Evolutionary conservation across 2,797 vertebrate species (phyloP).

Genomic region (Sebastes oblongus): DNA sequence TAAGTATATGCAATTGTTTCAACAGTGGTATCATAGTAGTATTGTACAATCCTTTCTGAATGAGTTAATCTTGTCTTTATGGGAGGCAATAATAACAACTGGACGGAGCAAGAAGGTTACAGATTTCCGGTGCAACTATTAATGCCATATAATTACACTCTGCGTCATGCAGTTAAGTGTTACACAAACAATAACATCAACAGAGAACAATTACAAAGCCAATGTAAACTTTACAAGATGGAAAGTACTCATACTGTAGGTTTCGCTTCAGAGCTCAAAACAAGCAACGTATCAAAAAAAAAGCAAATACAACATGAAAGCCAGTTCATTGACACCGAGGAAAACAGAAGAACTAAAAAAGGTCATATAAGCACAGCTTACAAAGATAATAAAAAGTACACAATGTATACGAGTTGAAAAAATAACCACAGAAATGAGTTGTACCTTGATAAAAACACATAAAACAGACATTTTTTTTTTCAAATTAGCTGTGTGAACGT

Average conservation of each 20-base stretch:
- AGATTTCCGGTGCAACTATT: constrained; percentile 71
- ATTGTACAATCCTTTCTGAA: constrained; percentile 78
- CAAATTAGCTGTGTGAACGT: constrained; percentile 24
- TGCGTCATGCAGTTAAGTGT: constrained; percentile 83
- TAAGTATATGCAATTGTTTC: constrained; percentile 61
- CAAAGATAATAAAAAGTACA: constrained; percentile 86
- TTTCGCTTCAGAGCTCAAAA: constrained; percentile 57
- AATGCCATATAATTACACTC: constrained; percentile 78
- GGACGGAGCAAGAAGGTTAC: constrained; percentile 54
- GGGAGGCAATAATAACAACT: constrained; percentile 56
- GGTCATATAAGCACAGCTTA: constrained; percentile 92
- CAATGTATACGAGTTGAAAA: constrained; percentile 72
- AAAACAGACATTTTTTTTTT: constrained; percentile 15
- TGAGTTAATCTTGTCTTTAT: constrained; percentile 56
- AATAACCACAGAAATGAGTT: constrained; percentile 61
- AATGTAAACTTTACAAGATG: constrained; percentile 74
- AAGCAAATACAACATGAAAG: constrained; percentile 79
- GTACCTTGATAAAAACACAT: constrained; percentile 78
- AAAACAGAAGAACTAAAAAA: constrained; percentile 76
- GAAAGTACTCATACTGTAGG: constrained; percentile 55
- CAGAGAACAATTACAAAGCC: constrained; percentile 81
- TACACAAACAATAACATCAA: constrained; percentile 83
- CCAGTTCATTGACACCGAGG: constrained; percentile 81
- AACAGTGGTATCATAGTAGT: constrained; percentile 72
- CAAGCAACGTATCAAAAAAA: constrained; percentile 51